These are phyloP conservation scores for Neolamprologus sp. DNA, from an alignment of 2,113 vertebrate species.

Conservation along the genomic window DNA sequence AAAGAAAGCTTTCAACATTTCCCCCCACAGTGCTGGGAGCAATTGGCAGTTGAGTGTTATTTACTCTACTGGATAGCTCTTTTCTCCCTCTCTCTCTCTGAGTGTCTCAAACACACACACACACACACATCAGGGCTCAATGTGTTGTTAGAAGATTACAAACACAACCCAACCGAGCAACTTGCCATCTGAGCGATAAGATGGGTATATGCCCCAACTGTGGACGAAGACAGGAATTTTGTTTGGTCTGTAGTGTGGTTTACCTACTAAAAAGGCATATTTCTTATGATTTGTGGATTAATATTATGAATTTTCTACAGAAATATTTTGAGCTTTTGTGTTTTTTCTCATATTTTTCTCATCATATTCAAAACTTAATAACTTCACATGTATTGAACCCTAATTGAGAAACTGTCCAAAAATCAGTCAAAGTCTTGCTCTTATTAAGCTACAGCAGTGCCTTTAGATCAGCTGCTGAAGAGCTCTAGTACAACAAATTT, in stretches of 20 bases:
- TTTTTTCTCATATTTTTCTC: neutral
- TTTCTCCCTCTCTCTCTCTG: neutral
- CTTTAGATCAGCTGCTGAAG: neutral
- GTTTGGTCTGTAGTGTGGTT: neutral
- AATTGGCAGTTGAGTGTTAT: slow-evolving; percentile 36
- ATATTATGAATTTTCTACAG: neutral
- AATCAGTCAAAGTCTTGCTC: neutral
- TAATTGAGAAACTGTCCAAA: neutral
- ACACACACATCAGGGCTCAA: slow-evolving; percentile 27
- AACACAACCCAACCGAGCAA: slow-evolving; percentile 64
- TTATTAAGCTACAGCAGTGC: neutral
- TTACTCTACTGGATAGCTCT: slow-evolving; percentile 22
- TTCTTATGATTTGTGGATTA: neutral
- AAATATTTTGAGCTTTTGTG: neutral
- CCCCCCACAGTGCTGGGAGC: neutral
- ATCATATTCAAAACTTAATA: neutral
- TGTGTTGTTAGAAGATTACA: slow-evolving; percentile 70
- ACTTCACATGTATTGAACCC: neutral
- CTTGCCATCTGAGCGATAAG: slow-evolving; percentile 58
- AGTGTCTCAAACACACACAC: slow-evolving; percentile 13
- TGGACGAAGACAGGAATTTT: neutral
- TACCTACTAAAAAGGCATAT: neutral
- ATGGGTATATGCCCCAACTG: slow-evolving; percentile 9
- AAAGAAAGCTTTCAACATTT: neutral
- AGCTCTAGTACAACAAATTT: neutral